Conservation (phyloP, 2,797 vertebrate genomes). For the Balearica regulorum region DNA sequence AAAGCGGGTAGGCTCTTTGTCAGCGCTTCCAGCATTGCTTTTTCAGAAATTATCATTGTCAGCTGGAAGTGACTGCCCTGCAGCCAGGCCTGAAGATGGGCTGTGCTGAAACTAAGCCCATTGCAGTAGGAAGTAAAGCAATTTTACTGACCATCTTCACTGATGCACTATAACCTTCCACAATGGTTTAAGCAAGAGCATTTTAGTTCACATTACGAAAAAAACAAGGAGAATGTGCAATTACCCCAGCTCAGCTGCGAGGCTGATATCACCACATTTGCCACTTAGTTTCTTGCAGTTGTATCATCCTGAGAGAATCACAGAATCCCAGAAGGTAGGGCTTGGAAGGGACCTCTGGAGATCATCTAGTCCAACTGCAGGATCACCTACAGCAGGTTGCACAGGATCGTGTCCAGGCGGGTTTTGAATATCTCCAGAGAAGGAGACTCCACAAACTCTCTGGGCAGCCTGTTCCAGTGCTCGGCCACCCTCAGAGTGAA, state of each 20-base stretch:
- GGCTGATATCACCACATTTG: not conserved
- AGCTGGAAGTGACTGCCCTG: not conserved
- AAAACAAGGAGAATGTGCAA: not conserved
- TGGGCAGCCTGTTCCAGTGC: too few species aligned
- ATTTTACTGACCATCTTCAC: not conserved
- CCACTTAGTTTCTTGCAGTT: not conserved
- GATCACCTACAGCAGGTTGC: too few species aligned
- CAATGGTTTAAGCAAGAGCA: not conserved
- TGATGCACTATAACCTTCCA: not conserved
- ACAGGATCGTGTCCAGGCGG: too few species aligned
- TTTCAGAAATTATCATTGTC: not conserved
- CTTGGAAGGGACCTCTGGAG: too few species aligned
- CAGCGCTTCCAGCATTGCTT: not conserved
- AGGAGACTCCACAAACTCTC: too few species aligned
- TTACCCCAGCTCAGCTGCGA: not conserved
- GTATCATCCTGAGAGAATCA: not conserved
- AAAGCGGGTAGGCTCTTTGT: not conserved
- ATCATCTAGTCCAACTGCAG: too few species aligned
- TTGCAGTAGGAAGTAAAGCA: not conserved
- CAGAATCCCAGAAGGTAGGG: too few species aligned
- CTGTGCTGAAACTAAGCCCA: not conserved
- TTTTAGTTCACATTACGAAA: not conserved
- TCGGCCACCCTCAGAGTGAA: too few species aligned
- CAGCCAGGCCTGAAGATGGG: not conserved
- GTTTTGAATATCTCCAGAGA: too few species aligned